phyloP scores from a whole-genome alignment of 2,797 vertebrate genomes.

The Cuculus canorus region DNA sequence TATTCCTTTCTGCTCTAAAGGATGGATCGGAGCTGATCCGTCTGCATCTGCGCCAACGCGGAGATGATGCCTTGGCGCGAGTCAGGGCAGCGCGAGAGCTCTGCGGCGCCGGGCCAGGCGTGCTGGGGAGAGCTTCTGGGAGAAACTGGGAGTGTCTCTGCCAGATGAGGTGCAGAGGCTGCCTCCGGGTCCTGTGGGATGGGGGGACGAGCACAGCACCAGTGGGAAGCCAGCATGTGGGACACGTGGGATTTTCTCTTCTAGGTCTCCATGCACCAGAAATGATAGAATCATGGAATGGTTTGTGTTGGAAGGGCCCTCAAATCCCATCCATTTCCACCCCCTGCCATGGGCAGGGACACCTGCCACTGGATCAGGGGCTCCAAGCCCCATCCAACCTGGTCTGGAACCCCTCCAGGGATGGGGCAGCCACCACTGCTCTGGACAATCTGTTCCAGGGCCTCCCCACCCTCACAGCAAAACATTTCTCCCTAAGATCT shows the following conservation, averaged over 20 bases:
- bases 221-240: rapidly evolving
- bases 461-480: too few relatives aligned
- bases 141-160: neutral
- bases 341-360: too few relatives aligned
- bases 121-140: neutral
- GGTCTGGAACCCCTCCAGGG: too few relatives aligned
- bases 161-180: rapidly evolving
- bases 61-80: neutral
- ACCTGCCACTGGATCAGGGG: too few relatives aligned
- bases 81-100: neutral
- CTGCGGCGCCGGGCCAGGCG: rapidly evolving
- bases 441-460: too few relatives aligned
- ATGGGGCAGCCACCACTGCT: too few relatives aligned
- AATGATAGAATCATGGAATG: too few relatives aligned
- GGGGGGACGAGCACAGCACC: neutral
- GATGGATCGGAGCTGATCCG: neutral
- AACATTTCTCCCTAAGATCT: too few relatives aligned
- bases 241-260: neutral
- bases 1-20: neutral
- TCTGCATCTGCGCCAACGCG: rapidly evolving
- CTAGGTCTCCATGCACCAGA: rapidly evolving
- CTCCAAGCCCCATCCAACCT: too few relatives aligned
- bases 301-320: too few relatives aligned
- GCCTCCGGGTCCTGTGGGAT: neutral
- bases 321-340: too few relatives aligned